Evolutionary conservation across 2,113 vertebrate species (phyloP), one percentile per base, ranked within the genome.

Genomic region (Osmerus eperlanus): DNA sequence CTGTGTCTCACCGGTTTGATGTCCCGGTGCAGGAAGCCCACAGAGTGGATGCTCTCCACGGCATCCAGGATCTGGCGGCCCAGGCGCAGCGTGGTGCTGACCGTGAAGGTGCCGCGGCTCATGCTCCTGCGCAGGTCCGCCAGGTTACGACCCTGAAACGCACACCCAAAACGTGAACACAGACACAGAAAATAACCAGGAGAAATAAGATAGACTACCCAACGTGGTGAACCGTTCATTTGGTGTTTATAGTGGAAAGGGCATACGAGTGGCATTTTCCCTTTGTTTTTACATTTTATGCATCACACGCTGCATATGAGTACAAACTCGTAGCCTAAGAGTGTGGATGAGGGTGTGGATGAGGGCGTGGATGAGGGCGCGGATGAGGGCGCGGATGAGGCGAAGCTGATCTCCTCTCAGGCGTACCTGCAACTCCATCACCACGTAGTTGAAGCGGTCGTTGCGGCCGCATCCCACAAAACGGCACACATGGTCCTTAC

Each of bases 381-480:
- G 29, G 16, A 56, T 8, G 18, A 59, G 29, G 58, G n/a, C 16
- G 16, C n/a, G n/a, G 55, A 56, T n/a, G 55, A 18, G n/a, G 55
- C 15, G 16, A 5, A 16, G n/a, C 15, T 56, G 55, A 18, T 3
- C 55, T 36, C 16, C 32, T 36, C 16, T 8, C 29, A 25, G 9
- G 74, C 82, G 36, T 76, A 99, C 97, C 95, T 99, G 97, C 73
- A 99, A 93, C 78, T 99, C 96, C 97, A 99, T 99, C 84, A 98
- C 97, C 75, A 99, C 97, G 71, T 99, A 99, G 91, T 99, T 99
- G 85, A 99, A 99, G 77, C 96, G 94, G 85, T 99, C 97, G 36
- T 99, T 99, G 73, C 96, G 95, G 80, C 97, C 97, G 67, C 96
- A 99, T 85, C 97, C 97, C 83, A 99, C 95, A 78, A 99, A 99